Percentiles rank a stretch among this genome's conserved stretches.
These are phyloP conservation scores for Acrobasis suavella DNA, from an alignment of 2,888 invertebrate species.

Conservation along the genomic window DNA sequence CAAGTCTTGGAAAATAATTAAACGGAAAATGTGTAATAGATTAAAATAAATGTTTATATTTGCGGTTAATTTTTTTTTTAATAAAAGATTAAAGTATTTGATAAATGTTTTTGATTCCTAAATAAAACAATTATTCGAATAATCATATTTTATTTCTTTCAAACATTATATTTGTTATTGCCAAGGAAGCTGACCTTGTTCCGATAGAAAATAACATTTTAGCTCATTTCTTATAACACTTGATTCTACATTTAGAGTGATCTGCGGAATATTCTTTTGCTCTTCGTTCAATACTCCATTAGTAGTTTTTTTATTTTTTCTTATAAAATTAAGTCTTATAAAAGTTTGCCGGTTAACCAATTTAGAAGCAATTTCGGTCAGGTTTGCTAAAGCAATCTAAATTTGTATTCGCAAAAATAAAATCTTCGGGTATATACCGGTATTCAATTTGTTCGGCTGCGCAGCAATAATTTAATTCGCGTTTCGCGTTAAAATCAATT, in stretches of 20 bases:
- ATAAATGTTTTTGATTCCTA: constrained; percentile 1
- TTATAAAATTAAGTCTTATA: no score
- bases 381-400: no score
- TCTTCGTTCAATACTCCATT: constrained; percentile 19
- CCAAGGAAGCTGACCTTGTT: constrained; percentile 19
- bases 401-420: no score
- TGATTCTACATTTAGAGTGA: background rate
- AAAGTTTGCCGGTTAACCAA: no score
- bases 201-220: background rate
- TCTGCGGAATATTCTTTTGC: background rate
- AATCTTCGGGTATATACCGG: no score
- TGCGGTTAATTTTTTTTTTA: no score
- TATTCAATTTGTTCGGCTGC: no score
- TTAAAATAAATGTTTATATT: background rate
- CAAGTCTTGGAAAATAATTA: constrained; percentile 1
- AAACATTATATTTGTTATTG: constrained; percentile 26
- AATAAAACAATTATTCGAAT: background rate
- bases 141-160: constrained; percentile 8
- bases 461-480: no score
- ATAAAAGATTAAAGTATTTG: background rate
- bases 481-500: no score
- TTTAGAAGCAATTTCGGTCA: no score
- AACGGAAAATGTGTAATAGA: background rate
- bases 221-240: background rate
- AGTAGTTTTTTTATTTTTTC: constrained; percentile 25